Evolutionary conservation across 2,113 vertebrate species (phyloP).

Genomic region (Podilymbus podiceps): DNA sequence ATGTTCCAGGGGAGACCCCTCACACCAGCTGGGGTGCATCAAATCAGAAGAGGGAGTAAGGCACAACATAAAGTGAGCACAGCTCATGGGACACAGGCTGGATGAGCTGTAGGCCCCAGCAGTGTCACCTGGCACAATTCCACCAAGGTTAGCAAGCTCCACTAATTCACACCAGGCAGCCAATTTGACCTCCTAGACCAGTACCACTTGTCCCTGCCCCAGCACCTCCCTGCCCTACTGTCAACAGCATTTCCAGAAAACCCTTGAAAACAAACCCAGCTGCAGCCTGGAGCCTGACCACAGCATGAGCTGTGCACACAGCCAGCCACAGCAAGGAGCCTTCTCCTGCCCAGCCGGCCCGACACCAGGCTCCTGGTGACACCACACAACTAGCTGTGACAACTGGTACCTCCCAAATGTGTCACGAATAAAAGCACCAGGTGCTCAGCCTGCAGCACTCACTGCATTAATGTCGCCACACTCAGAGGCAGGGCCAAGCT

Average conservation of each 20-base stretch:
- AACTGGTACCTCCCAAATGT: not conserved
- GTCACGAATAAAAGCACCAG: not conserved
- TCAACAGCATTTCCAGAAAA: not conserved
- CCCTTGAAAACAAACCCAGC: not conserved
- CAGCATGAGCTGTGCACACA: not conserved
- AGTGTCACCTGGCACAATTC: not conserved
- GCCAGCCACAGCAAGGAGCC: not conserved
- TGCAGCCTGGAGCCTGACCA: not conserved
- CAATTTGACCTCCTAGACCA: not conserved
- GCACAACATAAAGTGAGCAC: not conserved
- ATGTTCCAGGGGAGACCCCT: not conserved
- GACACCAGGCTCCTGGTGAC: not conserved
- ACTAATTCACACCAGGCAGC: not conserved
- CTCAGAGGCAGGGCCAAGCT: not conserved
- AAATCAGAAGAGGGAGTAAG: not conserved
- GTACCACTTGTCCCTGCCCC: not conserved
- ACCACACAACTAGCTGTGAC: accelerated
- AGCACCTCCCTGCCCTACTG: not conserved
- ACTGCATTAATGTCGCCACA: not conserved
- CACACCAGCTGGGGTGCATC: accelerated
- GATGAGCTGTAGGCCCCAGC: not conserved
- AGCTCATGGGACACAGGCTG: not conserved
- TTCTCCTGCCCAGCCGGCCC: not conserved
- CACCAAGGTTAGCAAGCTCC: not conserved
- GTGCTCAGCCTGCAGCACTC: not conserved